Percentiles rank a stretch among this genome's conserved stretches.
These are phyloP conservation scores for Tridacna crocea DNA, from an alignment of 2,888 invertebrate genomes.

Conservation along the genomic window DNA sequence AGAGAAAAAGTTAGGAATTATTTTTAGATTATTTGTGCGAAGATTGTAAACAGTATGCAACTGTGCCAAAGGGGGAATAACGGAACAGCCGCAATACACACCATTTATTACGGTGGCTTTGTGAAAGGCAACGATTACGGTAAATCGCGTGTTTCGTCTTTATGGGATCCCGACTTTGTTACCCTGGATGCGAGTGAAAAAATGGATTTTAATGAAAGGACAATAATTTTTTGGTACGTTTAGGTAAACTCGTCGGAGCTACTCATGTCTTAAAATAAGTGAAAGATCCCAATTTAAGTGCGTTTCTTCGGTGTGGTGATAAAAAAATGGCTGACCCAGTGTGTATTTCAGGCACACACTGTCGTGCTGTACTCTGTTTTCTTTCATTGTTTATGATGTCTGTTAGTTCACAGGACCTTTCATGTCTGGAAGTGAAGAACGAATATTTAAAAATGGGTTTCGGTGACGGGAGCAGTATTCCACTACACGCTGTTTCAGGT, in stretches of 20 bases:
- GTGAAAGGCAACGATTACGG: slow-evolving; percentile 33
- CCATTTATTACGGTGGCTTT: slow-evolving; percentile 39
- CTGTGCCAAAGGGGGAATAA: slow-evolving; percentile 23
- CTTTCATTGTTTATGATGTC: slow-evolving; percentile 31
- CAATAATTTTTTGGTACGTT: neutral
- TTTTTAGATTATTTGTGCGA: neutral
- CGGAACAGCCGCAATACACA: slow-evolving; percentile 48
- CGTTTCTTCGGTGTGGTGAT: slow-evolving; percentile 15
- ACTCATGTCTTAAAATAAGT: neutral
- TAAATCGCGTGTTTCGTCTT: slow-evolving; percentile 10
- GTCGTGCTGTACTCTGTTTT: slow-evolving; percentile 41
- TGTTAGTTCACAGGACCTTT: slow-evolving; percentile 49
- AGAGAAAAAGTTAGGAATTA: no score
- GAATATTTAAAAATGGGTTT: slow-evolving; percentile 54
- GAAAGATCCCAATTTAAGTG: neutral
- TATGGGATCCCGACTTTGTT: no score
- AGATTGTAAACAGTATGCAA: neutral
- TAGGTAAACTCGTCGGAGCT: neutral
- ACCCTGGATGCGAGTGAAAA: neutral
- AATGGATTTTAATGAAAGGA: slow-evolving; percentile 1
- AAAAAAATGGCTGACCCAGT: slow-evolving; percentile 53
- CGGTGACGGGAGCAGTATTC: slow-evolving; percentile 47
- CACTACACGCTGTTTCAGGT: slow-evolving; percentile 51
- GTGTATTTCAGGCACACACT: slow-evolving; percentile 30
- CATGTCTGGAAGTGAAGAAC: slow-evolving; percentile 61